Evolutionary conservation across 2,797 vertebrate genomes (phyloP).

Genomic region (Eulemur albifrons): DNA sequence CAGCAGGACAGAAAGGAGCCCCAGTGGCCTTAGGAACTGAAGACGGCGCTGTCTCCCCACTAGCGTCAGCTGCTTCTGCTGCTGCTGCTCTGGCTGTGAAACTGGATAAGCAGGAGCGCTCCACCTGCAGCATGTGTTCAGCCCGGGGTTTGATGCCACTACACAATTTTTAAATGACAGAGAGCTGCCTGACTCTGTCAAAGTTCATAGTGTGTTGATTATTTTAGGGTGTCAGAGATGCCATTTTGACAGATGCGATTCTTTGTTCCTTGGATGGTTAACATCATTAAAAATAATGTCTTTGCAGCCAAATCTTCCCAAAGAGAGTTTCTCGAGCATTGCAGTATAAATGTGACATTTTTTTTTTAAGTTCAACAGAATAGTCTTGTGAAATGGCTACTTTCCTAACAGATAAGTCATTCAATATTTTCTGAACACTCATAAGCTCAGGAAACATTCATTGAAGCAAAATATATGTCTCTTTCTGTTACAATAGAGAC

Average conservation of each 20-base stretch:
- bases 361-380: conserved; percentile 55
- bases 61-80: neutral
- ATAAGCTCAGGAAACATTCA: conserved; percentile 74
- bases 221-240: conserved; percentile 88
- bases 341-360: neutral
- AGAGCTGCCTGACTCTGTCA: conserved; percentile 77
- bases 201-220: conserved; percentile 83
- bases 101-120: conserved; percentile 80
- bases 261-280: conserved; percentile 87
- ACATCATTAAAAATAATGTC: conserved; percentile 81
- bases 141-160: conserved; percentile 80
- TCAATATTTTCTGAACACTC: conserved; percentile 74
- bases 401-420: conserved; percentile 63
- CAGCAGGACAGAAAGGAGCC: conserved; percentile 20
- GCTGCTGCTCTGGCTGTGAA: conserved; percentile 61
- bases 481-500: conserved; percentile 70
- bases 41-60: conserved; percentile 89
- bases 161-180: conserved; percentile 77
- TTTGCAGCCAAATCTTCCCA: conserved; percentile 76
- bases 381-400: conserved; percentile 60
- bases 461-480: conserved; percentile 62
- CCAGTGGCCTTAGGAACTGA: conserved; percentile 80
- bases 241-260: conserved; percentile 86
- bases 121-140: conserved; percentile 82
- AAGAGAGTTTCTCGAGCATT: conserved; percentile 19